Evolutionary conservation across 2,113 vertebrate genomes (phyloP).

Genomic region (Takifugu bimaculatus): DNA sequence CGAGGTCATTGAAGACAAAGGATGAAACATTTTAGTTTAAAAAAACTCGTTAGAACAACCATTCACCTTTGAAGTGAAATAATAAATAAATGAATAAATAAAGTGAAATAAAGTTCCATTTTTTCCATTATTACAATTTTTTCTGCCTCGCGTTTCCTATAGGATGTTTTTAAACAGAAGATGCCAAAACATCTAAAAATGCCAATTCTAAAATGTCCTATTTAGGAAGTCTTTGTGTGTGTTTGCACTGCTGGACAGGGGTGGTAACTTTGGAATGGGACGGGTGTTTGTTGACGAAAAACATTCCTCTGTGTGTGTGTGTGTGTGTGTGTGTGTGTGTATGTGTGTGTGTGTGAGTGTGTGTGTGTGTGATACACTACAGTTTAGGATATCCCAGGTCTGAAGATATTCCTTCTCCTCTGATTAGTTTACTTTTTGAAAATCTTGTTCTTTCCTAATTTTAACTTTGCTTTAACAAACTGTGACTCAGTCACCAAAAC

Average conservation of each 20-base stretch:
- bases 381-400: slow-evolving; percentile 6
- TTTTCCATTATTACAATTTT: not conserved
- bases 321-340: slow-evolving; percentile 8
- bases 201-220: not conserved
- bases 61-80: too few species aligned
- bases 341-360: slow-evolving; percentile 3
- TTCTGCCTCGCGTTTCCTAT: not conserved
- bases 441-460: not conserved
- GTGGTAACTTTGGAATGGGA: slow-evolving; percentile 26
- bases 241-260: slow-evolving; percentile 14
- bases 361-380: slow-evolving; percentile 8
- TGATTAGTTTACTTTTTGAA: slow-evolving; percentile 14
- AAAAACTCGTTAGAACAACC: too few species aligned
- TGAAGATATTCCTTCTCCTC: slow-evolving; percentile 23
- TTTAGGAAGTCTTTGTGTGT: slow-evolving; percentile 3
- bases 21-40: too few species aligned
- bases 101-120: not conserved
- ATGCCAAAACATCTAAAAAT: not conserved
- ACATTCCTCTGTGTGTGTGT: slow-evolving; percentile 35
- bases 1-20: too few species aligned
- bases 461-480: not conserved
- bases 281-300: slow-evolving; percentile 29
- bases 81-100: too few species aligned
- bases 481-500: not conserved
- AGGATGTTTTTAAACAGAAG: too few species aligned